These are phyloP conservation scores for Oreortyx pictus DNA, from an alignment of 2,797 vertebrate species.

Conservation along the genomic window DNA sequence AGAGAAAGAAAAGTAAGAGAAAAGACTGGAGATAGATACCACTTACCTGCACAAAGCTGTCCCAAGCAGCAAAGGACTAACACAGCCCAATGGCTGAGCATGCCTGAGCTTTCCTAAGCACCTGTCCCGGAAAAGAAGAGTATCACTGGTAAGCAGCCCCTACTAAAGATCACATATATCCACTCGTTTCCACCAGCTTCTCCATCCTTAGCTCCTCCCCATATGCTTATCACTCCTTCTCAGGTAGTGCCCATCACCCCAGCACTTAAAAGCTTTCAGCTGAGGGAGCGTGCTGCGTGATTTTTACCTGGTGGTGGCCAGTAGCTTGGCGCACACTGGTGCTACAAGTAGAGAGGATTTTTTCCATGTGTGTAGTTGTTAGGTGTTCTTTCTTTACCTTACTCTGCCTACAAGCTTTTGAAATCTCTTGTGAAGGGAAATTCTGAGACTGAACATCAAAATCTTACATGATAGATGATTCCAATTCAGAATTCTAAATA, in stretches of 20 bases:
- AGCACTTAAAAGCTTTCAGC: not conserved
- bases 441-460: not conserved
- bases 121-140: not conserved
- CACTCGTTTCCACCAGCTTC: not conserved
- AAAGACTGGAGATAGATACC: not conserved
- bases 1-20: not conserved
- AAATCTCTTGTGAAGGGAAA: not conserved
- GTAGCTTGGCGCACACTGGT: not conserved
- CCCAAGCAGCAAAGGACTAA: slow-evolving; percentile 3
- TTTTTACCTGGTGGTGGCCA: not conserved
- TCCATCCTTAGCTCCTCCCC: not conserved
- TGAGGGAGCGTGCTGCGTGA: not conserved
- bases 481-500: not conserved
- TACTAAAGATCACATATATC: not conserved
- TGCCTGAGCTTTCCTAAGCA: not conserved
- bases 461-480: not conserved
- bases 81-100: not conserved
- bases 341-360: not conserved
- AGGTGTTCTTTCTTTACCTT: not conserved
- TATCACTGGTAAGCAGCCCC: not conserved
- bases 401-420: not conserved
- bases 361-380: not conserved
- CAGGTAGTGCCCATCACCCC: not conserved
- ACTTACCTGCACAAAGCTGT: slow-evolving; percentile 23
- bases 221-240: not conserved